These are phyloP conservation scores for Coracopsis vasa DNA, from an alignment of 2,113 vertebrate species.

Conservation along the genomic window DNA sequence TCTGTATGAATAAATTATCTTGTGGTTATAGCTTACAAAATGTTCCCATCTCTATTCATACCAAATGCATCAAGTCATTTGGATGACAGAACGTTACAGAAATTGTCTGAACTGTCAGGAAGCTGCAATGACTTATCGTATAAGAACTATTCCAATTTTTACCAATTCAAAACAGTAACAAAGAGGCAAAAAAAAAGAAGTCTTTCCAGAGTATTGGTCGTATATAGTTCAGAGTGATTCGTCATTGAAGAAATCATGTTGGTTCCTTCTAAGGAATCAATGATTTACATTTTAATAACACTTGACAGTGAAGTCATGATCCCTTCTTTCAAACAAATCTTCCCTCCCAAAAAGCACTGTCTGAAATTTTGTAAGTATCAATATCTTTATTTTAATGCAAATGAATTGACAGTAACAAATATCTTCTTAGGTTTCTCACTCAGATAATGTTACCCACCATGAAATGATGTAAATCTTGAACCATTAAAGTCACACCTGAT, in stretches of 20 bases:
- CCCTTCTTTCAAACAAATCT: not conserved
- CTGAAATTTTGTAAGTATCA: not conserved
- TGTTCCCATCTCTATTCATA: conserved; percentile 61
- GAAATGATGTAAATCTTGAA: not conserved
- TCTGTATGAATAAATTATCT: conserved; percentile 68
- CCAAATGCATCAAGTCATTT: conserved; percentile 60
- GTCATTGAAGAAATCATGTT: conserved; percentile 4
- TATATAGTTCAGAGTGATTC: conserved; percentile 40
- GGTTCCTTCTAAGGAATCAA: conserved; percentile 49
- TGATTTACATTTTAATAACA: not conserved
- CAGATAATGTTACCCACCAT: not conserved
- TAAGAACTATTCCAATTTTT: conserved; percentile 42
- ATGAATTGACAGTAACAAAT: not conserved
- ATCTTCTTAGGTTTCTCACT: not conserved
- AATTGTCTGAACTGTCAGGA: conserved; percentile 63
- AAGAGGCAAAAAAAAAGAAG: not conserved
- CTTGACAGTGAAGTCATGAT: not conserved
- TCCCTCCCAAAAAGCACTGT: not conserved
- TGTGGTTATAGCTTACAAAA: conserved; percentile 64
- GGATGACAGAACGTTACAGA: conserved; percentile 50
- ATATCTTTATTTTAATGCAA: not conserved
- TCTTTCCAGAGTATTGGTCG: conserved; percentile 4
- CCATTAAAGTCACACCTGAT: not conserved
- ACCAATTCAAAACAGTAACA: conserved; percentile 30
- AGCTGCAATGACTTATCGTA: conserved; percentile 18